A percentile compares a stretch with the other conserved stretches of the same genome.
Conservation (phyloP, 2,113 vertebrate genomes). For the Dasyurus viverrinus region DNA sequence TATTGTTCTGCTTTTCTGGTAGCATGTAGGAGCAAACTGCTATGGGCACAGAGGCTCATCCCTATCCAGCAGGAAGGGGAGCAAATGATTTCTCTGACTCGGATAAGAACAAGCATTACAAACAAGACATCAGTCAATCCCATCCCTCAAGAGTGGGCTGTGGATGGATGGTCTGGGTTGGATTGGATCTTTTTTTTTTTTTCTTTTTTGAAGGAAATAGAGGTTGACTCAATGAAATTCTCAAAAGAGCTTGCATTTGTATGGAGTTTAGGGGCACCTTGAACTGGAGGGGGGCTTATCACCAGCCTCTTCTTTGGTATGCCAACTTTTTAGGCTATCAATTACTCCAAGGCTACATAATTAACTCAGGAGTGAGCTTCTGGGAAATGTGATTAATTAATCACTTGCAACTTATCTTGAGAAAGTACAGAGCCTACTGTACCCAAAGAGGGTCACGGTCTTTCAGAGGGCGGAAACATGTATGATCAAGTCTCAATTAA, state of each 20-base stretch:
- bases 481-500: slow-evolving; percentile 51
- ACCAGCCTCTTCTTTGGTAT: slow-evolving; percentile 11
- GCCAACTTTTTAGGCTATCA: slow-evolving; percentile 49
- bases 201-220: slow-evolving; percentile 7
- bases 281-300: slow-evolving; percentile 51
- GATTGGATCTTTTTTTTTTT: neutral
- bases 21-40: slow-evolving; percentile 58
- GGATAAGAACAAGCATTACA: slow-evolving; percentile 45
- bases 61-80: slow-evolving; percentile 29
- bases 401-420: neutral
- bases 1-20: slow-evolving; percentile 71
- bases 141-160: neutral
- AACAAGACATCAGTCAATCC: slow-evolving; percentile 42
- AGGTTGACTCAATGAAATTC: slow-evolving; percentile 53
- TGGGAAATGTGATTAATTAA: slow-evolving; percentile 45
- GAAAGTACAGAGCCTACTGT: slow-evolving; percentile 40
- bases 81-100: slow-evolving; percentile 36
- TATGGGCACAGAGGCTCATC: slow-evolving; percentile 40
- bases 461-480: slow-evolving; percentile 13
- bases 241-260: slow-evolving; percentile 36
- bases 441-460: slow-evolving; percentile 46
- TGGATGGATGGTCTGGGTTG: neutral
- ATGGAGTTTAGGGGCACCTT: slow-evolving; percentile 29
- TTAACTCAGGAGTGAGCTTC: slow-evolving; percentile 33
- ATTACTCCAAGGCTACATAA: slow-evolving; percentile 33